phyloP scores from a whole-genome alignment of 2,888 invertebrate genomes.

The Tuta absoluta region DNA sequence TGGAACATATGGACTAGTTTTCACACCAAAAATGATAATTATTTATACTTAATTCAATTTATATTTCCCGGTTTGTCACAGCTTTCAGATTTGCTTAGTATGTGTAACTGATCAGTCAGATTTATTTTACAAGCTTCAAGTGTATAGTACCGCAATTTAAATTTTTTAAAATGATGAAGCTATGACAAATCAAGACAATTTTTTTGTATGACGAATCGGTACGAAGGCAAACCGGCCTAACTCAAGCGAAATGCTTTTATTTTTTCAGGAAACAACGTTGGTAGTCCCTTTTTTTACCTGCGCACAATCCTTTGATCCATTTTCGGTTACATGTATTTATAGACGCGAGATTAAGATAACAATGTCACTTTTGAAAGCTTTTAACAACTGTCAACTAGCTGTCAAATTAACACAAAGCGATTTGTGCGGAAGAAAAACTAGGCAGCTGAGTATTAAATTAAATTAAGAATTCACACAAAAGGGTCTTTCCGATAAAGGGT shows the following conservation, averaged over 20 bases:
- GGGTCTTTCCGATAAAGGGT: slow-evolving; percentile 54
- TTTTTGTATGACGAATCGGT: too few species aligned
- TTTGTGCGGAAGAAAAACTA: slow-evolving; percentile 52
- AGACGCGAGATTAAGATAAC: slow-evolving; percentile 57
- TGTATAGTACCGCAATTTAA: too few species aligned
- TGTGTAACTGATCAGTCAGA: too few species aligned
- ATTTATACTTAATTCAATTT: too few species aligned
- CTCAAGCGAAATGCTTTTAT: slow-evolving; percentile 11
- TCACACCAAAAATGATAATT: too few species aligned
- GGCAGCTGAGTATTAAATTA: slow-evolving; percentile 65
- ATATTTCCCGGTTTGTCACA: too few species aligned
- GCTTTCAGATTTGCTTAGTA: too few species aligned
- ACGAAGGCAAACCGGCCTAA: too few species aligned
- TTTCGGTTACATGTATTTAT: slow-evolving; percentile 43
- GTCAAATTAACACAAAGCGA: slow-evolving; percentile 72
- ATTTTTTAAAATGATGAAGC: too few species aligned
- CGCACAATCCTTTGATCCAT: slow-evolving; percentile 60
- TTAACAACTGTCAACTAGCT: slow-evolving; percentile 63
- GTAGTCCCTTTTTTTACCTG: slow-evolving; percentile 57
- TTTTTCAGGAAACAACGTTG: slow-evolving; percentile 45
- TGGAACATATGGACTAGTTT: too few species aligned
- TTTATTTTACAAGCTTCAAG: too few species aligned
- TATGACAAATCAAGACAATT: too few species aligned
- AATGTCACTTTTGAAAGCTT: slow-evolving; percentile 45
- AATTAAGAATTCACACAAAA: slow-evolving; percentile 58